A percentile compares a stretch with the other conserved stretches of the same genome.
phyloP scores from a whole-genome alignment of 2,113 vertebrate genomes.

The Nasalis larvatus region DNA sequence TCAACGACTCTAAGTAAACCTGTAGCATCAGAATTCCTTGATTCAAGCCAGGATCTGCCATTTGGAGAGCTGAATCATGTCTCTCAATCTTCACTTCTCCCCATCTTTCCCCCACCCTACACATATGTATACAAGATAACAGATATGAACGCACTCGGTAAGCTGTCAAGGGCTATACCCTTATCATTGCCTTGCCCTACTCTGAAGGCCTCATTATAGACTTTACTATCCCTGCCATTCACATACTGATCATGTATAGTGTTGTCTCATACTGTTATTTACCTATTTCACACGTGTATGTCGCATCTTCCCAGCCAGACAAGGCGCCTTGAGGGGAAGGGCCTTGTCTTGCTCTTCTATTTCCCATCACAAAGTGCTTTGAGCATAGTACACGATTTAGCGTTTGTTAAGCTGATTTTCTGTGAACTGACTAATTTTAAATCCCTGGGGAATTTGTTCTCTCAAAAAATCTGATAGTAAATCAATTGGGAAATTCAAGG shows the following conservation, averaged over 20 bases:
- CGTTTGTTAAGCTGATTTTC: slow-evolving; percentile 12
- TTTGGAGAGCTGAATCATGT: neutral
- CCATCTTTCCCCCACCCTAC: accelerated
- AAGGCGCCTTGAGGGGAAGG: slow-evolving; percentile 39
- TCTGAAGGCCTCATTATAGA: neutral
- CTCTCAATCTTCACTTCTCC: neutral
- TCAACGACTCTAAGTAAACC: neutral
- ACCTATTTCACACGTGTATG: slow-evolving; percentile 48
- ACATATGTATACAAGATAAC: neutral
- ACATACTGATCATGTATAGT: neutral
- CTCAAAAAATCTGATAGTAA: slow-evolving; percentile 27
- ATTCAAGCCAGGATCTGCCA: neutral
- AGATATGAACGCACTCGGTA: neutral
- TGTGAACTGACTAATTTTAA: slow-evolving; percentile 35
- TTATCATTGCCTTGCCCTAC: neutral
- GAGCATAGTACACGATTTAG: neutral
- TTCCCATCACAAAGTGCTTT: slow-evolving; percentile 50
- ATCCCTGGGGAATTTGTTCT: neutral
- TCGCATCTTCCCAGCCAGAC: slow-evolving; percentile 54
- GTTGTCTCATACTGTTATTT: slow-evolving; percentile 18
- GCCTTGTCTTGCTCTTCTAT: slow-evolving; percentile 50
- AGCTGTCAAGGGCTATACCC: neutral
- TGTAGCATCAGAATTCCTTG: neutral
- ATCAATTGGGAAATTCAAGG: slow-evolving; percentile 28
- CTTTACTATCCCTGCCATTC: neutral